Evolutionary conservation across 2,113 vertebrate genomes (phyloP).

Genomic region (Uria lomvia): DNA sequence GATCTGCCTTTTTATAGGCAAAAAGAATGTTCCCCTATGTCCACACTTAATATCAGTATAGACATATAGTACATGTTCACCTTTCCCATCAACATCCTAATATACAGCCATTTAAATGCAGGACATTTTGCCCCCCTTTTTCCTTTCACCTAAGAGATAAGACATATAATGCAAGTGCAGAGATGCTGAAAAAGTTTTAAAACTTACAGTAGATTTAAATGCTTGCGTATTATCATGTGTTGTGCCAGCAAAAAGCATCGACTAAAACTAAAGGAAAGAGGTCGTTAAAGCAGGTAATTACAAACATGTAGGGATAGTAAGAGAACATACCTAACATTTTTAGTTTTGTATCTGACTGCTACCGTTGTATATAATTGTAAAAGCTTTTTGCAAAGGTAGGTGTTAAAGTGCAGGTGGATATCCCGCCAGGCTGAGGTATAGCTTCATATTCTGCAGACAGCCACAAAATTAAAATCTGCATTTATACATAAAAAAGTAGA

Average conservation of each 20-base stretch:
- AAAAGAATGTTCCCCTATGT: slow-evolving; percentile 59
- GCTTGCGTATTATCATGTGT: neutral
- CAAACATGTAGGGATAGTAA: neutral
- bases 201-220: neutral
- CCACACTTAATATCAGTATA: slow-evolving; percentile 54
- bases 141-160: neutral
- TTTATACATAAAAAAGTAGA: neutral
- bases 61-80: slow-evolving; percentile 36
- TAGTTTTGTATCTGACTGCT: neutral
- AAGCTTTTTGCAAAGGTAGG: neutral
- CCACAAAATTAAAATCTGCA: neutral
- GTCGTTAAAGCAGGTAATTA: neutral
- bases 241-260: neutral
- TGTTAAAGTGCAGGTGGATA: neutral
- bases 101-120: neutral
- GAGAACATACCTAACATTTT: neutral
- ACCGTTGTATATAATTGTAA: neutral
- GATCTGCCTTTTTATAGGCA: slow-evolving; percentile 62
- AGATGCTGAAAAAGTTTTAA: neutral
- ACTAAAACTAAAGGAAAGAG: neutral
- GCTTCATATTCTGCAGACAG: neutral
- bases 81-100: slow-evolving; percentile 51
- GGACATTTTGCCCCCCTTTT: neutral
- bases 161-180: neutral
- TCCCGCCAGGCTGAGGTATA: neutral